Percentiles rank a stretch among this genome's conserved stretches.
Conservation (phyloP, 2,113 vertebrate genomes). For the Prietella phreatophila region DNA sequence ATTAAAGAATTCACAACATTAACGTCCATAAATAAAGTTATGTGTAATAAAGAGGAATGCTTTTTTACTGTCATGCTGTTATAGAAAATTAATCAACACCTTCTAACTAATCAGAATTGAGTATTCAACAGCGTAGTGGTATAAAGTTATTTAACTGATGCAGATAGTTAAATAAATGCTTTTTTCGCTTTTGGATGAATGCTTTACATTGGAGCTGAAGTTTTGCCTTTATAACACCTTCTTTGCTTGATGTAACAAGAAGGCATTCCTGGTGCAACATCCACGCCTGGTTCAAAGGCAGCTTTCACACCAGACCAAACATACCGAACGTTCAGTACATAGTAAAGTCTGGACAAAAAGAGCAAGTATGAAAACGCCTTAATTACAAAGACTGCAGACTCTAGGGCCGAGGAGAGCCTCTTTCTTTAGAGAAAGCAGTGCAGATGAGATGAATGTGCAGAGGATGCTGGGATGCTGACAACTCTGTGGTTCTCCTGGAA, state of each 20-base stretch:
- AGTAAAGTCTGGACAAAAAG: background rate
- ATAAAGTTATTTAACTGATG: too few species aligned
- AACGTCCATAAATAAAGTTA: too few species aligned
- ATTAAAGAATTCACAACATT: too few species aligned
- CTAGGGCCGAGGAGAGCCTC: slow-evolving; percentile 19
- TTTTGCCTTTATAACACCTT: too few species aligned
- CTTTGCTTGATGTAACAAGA: background rate
- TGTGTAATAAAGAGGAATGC: too few species aligned
- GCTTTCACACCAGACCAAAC: background rate
- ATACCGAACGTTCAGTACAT: background rate
- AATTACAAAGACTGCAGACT: slow-evolving; percentile 45
- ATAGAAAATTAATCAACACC: too few species aligned
- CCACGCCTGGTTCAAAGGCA: background rate
- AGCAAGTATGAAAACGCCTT: slow-evolving; percentile 7
- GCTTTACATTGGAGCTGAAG: too few species aligned
- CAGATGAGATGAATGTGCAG: slow-evolving; percentile 48
- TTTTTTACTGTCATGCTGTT: too few species aligned
- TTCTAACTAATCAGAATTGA: too few species aligned
- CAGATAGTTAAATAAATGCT: too few species aligned
- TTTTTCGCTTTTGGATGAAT: too few species aligned
- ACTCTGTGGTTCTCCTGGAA: slow-evolving; percentile 53
- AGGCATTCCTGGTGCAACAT: background rate
- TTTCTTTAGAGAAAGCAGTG: slow-evolving; percentile 27
- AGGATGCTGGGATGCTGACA: slow-evolving; percentile 44
- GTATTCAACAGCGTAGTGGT: too few species aligned